Evolutionary conservation across 2,888 invertebrate species (phyloP).

Genomic region (Erebia ligea): DNA sequence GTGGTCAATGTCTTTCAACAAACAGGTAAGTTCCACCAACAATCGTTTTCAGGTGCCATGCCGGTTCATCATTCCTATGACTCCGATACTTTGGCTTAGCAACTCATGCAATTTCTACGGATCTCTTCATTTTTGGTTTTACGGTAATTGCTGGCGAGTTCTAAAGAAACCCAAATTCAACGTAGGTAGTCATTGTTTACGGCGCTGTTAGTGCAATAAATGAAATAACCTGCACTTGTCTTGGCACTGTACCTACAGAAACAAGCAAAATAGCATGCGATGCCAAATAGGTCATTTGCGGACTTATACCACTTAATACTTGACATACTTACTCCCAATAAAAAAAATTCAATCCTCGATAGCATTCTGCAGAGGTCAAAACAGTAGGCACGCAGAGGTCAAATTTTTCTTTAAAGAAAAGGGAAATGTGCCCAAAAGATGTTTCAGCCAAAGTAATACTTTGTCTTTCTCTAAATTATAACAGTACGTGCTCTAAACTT

Average conservation of each 20-base stretch:
- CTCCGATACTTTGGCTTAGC: too few species aligned
- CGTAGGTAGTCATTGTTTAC: background rate
- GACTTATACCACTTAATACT: constrained; percentile 32
- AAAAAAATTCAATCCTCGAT: constrained; percentile 15
- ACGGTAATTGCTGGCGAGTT: background rate
- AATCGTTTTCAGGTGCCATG: too few species aligned
- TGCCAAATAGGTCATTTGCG: constrained; percentile 34
- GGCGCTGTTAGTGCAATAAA: background rate
- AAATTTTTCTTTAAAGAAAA: background rate
- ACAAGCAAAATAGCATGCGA: constrained; percentile 23
- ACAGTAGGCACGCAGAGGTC: background rate
- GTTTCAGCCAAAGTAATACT: too few species aligned
- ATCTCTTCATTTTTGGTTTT: background rate
- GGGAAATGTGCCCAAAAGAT: background rate
- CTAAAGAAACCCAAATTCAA: background rate
- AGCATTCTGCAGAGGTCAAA: background rate
- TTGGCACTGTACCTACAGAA: constrained; percentile 18
- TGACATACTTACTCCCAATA: constrained; percentile 35
- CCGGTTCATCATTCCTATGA: too few species aligned
- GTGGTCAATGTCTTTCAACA: too few species aligned
- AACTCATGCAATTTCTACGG: background rate
- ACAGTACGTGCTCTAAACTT: too few species aligned
- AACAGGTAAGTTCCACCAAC: too few species aligned
- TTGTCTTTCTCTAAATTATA: too few species aligned
- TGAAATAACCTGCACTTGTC: constrained; percentile 12